These are phyloP conservation scores for Noctilio leporinus DNA, from an alignment of 2,113 vertebrate species.

Conservation along the genomic window DNA sequence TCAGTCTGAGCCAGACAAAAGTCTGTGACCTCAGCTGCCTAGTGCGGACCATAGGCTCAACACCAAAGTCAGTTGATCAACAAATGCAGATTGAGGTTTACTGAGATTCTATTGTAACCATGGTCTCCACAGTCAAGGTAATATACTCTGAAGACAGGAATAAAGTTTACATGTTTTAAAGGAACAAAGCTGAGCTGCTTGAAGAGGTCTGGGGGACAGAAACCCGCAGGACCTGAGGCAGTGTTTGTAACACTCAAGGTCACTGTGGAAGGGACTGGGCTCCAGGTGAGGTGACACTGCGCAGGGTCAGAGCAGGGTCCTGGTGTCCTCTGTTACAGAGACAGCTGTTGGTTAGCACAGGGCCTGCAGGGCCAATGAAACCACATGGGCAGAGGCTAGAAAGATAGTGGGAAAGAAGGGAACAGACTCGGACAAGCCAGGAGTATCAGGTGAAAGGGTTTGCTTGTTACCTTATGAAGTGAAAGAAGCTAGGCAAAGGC, in stretches of 20 bases:
- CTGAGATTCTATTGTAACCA: not conserved
- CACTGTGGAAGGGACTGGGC: not conserved
- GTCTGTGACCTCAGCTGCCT: not conserved
- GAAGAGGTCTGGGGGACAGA: not conserved
- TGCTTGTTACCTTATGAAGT: not conserved
- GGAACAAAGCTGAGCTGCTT: not conserved
- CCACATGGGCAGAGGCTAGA: not conserved
- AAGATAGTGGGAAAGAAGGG: not conserved
- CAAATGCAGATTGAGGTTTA: not conserved
- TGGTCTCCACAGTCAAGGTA: not conserved
- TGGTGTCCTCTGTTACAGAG: not conserved
- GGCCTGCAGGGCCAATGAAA: not conserved
- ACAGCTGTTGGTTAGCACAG: not conserved
- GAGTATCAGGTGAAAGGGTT: not conserved
- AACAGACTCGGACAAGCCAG: not conserved
- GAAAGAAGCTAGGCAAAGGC: not conserved
- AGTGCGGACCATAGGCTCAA: not conserved
- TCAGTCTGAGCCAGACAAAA: not conserved
- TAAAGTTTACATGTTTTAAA: not conserved
- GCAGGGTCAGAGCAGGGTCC: not conserved
- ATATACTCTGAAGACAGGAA: not conserved
- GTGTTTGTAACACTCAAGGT: not conserved
- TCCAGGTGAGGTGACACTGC: not conserved
- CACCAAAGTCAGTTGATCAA: not conserved
- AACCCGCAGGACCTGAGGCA: not conserved